These are phyloP conservation scores for Nineta flava DNA, from an alignment of 2,888 invertebrate species.

Conservation along the genomic window DNA sequence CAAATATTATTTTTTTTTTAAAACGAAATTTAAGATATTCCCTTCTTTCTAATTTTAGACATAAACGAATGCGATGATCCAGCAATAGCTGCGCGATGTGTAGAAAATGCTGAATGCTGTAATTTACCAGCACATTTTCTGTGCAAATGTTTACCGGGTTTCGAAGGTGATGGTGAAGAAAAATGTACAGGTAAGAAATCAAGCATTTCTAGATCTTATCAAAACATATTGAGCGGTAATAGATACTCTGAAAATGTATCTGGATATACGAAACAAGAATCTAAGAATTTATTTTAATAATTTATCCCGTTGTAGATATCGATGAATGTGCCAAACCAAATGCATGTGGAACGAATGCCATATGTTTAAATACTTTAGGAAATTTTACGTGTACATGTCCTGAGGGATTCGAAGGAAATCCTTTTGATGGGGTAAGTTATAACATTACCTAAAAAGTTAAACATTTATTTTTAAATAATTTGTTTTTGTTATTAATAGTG, in stretches of 20 bases:
- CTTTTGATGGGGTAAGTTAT: conserved; percentile 44
- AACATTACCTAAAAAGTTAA: neutral
- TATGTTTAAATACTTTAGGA: conserved; percentile 70
- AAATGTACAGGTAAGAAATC: conserved; percentile 54
- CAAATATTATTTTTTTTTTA: no score
- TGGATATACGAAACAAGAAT: no score
- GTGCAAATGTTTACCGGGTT: conserved; percentile 85
- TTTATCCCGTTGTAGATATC: conserved; percentile 42
- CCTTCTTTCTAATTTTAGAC: conserved; percentile 34
- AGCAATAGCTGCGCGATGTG: conserved; percentile 66
- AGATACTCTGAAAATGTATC: no score
- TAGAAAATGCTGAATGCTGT: conserved; percentile 84
- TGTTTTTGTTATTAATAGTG: conserved; percentile 35
- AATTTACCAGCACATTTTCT: conserved; percentile 88
- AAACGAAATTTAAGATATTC: no score
- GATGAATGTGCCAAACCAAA: conserved; percentile 73
- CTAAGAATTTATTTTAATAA: neutral
- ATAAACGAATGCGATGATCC: conserved; percentile 92
- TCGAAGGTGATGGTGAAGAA: conserved; percentile 79
- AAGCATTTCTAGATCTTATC: neutral
- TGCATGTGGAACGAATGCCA: conserved; percentile 65
- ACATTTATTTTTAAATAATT: neutral
- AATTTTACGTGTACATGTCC: conserved; percentile 78
- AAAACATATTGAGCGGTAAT: neutral
- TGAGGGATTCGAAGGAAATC: conserved; percentile 71